phyloP scores from a whole-genome alignment of 1,140 invertebrate species.

The Belonocnema kinseyi region DNA sequence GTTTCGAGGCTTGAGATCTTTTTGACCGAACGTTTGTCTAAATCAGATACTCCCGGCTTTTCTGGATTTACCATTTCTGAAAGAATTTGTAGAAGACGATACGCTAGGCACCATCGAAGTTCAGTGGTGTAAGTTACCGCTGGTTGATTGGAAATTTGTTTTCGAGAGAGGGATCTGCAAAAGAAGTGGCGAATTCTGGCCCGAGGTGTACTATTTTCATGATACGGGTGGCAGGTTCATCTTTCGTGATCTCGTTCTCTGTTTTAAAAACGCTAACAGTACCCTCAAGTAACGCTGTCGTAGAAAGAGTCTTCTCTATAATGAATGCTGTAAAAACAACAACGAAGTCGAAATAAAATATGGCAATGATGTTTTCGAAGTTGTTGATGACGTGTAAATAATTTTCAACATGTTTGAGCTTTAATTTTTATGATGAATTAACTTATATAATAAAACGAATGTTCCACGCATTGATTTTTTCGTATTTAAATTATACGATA shows the following conservation, averaged over 20 bases:
- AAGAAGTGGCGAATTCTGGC: constrained; percentile 42
- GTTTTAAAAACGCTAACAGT: constrained; percentile 47
- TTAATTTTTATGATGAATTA: too few species aligned
- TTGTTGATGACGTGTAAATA: too few species aligned
- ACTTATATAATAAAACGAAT: too few species aligned
- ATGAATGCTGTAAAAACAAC: constrained; percentile 46
- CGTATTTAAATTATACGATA: too few species aligned
- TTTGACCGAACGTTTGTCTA: constrained; percentile 35
- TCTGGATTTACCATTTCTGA: constrained; percentile 31
- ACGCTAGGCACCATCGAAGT: constrained; percentile 38
- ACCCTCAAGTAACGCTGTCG: constrained; percentile 53
- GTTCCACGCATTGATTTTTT: too few species aligned
- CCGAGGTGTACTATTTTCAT: too few species aligned
- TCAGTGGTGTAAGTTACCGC: constrained; percentile 47
- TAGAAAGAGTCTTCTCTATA: constrained; percentile 51
- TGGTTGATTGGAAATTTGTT: constrained; percentile 40
- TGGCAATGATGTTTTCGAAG: too few species aligned
- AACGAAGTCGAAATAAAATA: too few species aligned
- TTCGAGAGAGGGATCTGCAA: background rate
- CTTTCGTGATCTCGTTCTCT: constrained; percentile 48
- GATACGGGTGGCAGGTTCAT: constrained; percentile 32
- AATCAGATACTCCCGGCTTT: background rate
- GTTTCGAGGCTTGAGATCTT: constrained; percentile 33
- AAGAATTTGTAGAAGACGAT: constrained; percentile 30
- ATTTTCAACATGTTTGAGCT: too few species aligned